Evolutionary conservation across 2,888 invertebrate species (phyloP).

Genomic region (Aspidiotus destructor): DNA sequence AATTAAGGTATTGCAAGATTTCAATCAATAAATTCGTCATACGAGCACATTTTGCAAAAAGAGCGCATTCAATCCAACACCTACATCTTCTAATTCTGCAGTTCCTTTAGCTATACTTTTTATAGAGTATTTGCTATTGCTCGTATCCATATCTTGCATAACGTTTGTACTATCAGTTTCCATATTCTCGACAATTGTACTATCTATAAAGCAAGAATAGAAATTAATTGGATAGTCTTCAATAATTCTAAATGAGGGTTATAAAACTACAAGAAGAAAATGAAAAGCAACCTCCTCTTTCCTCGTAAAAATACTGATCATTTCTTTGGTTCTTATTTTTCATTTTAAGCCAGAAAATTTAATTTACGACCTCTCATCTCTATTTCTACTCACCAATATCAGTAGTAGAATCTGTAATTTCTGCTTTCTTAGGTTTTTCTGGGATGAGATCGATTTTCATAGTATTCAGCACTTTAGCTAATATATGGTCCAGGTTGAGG

Average conservation of each 20-base stretch:
- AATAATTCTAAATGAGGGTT: not conserved
- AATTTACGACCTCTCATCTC: not conserved
- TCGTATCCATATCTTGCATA: not conserved
- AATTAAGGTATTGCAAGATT: too few species aligned
- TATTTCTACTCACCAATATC: conserved; percentile 1
- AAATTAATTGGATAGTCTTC: not conserved
- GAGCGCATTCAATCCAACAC: too few species aligned
- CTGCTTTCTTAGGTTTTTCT: not conserved
- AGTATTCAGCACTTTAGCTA: conserved; percentile 12
- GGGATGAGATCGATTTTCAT: conserved; percentile 11
- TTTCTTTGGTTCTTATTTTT: too few species aligned
- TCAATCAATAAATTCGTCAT: too few species aligned
- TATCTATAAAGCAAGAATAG: not conserved
- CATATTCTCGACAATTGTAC: not conserved
- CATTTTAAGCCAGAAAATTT: too few species aligned
- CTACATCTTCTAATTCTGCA: not conserved
- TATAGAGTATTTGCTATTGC: not conserved
- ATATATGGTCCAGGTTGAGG: conserved; percentile 16
- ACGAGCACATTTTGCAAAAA: too few species aligned
- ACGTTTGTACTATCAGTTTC: not conserved
- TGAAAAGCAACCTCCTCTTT: not conserved
- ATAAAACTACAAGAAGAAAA: not conserved
- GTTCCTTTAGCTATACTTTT: not conserved
- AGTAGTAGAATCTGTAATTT: not conserved
- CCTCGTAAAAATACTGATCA: too few species aligned